A percentile compares a stretch with the other conserved stretches of the same genome.
These are phyloP conservation scores for Bellardia pandia DNA, from an alignment of 2,888 invertebrate genomes.

Conservation along the genomic window DNA sequence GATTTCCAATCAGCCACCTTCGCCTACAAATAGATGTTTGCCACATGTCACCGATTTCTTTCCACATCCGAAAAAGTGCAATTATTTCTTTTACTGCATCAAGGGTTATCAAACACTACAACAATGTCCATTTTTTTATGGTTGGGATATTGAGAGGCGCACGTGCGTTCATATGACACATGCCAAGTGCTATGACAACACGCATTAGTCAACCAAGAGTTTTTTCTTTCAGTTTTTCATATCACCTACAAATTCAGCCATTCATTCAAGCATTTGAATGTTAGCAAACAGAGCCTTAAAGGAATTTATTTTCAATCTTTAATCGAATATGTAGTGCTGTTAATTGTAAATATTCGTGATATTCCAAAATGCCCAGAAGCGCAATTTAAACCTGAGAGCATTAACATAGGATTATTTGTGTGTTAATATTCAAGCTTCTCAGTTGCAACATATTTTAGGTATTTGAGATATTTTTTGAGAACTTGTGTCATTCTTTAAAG, in stretches of 20 bases:
- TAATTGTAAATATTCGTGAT: too few species aligned
- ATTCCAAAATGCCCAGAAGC: too few species aligned
- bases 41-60: conserved; percentile 80
- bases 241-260: background rate
- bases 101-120: conserved; percentile 82
- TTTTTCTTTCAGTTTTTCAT: background rate
- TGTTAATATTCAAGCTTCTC: too few species aligned
- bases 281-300: background rate
- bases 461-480: too few species aligned
- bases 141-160: conserved; percentile 82
- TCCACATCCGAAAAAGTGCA: conserved; percentile 82
- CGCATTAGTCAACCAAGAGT: conserved; percentile 35
- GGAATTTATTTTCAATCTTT: background rate
- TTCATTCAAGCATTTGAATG: background rate
- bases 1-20: conserved; percentile 51
- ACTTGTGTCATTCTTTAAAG: background rate
- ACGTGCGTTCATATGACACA: conserved; percentile 79
- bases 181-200: conserved; percentile 78
- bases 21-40: conserved; percentile 77
- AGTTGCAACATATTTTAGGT: too few species aligned
- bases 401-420: too few species aligned
- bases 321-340: too few species aligned
- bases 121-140: conserved; percentile 83
- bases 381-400: too few species aligned
- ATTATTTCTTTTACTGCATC: conserved; percentile 82